phyloP scores from a whole-genome alignment of 2,797 vertebrate species.

The Notamacropus eugenii region DNA sequence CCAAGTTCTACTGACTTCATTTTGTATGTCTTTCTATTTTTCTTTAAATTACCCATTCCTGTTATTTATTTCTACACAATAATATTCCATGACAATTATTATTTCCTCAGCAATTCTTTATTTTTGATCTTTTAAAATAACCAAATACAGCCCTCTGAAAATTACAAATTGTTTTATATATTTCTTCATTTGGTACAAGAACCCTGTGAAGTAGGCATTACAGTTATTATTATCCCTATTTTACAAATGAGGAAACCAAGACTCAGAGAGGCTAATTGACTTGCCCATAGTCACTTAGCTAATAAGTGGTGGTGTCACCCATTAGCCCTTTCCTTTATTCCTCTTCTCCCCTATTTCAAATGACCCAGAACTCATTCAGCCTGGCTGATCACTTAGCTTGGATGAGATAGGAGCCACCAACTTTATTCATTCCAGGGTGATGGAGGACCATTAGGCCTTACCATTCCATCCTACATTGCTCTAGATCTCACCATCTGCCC shows the following conservation, averaged over 20 bases:
- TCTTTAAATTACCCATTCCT: not conserved
- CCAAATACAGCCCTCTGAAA: not conserved
- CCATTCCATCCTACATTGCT: too few relatives aligned
- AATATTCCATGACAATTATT: not conserved
- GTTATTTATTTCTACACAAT: not conserved
- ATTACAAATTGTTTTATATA: not conserved
- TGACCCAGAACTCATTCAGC: not conserved
- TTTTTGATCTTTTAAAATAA: not conserved
- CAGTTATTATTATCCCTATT: not conserved
- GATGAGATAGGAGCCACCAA: not conserved
- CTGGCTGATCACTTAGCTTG: not conserved
- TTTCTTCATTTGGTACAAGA: not conserved
- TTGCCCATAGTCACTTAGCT: not conserved
- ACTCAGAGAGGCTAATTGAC: not conserved
- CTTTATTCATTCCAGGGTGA: not conserved
- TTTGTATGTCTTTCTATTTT: not conserved
- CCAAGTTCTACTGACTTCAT: not conserved
- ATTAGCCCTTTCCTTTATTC: not conserved
- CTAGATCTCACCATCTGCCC: not conserved
- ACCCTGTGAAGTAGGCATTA: not conserved
- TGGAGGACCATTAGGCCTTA: not conserved
- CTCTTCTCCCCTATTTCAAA: not conserved
- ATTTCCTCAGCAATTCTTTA: not conserved
- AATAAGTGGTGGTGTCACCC: not conserved
- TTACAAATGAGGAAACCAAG: not conserved